Conservation (phyloP, 2,113 vertebrate species). For the Podiceps cristatus region DNA sequence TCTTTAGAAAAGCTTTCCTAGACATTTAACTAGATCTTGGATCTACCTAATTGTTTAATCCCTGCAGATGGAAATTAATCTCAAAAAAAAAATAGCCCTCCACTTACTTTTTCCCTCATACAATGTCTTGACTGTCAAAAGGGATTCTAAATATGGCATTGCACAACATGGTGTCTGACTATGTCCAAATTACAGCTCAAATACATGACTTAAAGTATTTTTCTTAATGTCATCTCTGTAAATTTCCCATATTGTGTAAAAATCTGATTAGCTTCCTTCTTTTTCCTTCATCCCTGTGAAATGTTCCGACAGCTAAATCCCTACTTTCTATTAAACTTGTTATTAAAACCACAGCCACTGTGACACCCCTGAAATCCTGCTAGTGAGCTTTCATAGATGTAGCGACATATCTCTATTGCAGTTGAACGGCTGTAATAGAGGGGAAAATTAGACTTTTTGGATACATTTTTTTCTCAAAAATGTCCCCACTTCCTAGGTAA, state of each 20-base stretch:
- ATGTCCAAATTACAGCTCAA: neutral
- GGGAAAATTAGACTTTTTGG: neutral
- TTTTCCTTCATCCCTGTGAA: neutral
- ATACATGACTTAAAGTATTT: neutral
- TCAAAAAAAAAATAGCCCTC: neutral
- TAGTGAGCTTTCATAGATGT: neutral
- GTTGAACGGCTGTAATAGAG: neutral
- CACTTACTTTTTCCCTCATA: neutral
- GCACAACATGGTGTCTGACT: neutral
- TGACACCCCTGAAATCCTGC: neutral
- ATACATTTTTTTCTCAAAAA: neutral
- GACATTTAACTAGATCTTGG: conserved; percentile 2
- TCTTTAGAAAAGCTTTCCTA: neutral
- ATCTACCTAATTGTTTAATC: conserved; percentile 34
- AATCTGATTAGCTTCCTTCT: conserved; percentile 29
- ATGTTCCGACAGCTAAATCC: conserved; percentile 16
- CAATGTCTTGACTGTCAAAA: neutral
- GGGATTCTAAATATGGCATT: neutral
- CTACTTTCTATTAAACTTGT: neutral
- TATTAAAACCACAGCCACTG: neutral
- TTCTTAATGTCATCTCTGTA: neutral
- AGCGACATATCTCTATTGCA: neutral
- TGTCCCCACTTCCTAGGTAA: neutral
- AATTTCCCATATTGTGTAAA: neutral
- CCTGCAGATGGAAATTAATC: conserved; percentile 37